These are phyloP conservation scores for Charaxes varanes DNA, from an alignment of 1,140 invertebrate species.

Conservation along the genomic window DNA sequence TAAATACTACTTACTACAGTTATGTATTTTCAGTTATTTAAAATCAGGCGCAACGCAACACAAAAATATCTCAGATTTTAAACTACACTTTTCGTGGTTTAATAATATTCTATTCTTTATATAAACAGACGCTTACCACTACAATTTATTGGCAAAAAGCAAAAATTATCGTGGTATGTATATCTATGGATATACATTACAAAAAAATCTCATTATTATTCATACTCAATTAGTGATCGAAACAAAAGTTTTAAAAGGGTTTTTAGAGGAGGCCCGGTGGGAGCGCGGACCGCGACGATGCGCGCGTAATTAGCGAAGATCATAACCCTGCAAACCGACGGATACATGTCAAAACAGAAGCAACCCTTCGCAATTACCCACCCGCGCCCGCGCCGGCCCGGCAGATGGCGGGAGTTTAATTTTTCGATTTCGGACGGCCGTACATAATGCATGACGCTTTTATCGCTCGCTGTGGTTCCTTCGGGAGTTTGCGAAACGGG, in stretches of 20 bases:
- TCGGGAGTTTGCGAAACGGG: conserved; percentile 39
- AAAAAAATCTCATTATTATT: conserved; percentile 23
- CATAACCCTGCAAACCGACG: conserved; percentile 45
- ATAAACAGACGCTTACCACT: too few species aligned
- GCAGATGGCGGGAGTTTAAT: conserved; percentile 66
- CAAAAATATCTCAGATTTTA: too few species aligned
- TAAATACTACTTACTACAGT: too few species aligned
- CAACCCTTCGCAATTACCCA: conserved; percentile 56
- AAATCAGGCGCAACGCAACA: too few species aligned
- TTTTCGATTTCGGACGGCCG: conserved; percentile 67
- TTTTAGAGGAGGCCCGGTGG: conserved; percentile 24
- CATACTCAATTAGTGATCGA: conserved; percentile 29
- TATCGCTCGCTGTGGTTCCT: conserved; percentile 66
- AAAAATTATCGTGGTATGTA: not conserved
- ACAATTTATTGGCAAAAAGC: too few species aligned
- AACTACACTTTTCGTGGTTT: too few species aligned
- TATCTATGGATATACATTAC: not conserved
- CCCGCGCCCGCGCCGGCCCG: conserved; percentile 41
- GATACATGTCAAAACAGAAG: conserved; percentile 53
- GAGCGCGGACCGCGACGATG: conserved; percentile 32
- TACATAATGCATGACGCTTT: conserved; percentile 69
- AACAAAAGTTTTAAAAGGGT: conserved; percentile 30
- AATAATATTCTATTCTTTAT: too few species aligned
- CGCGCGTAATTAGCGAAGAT: conserved; percentile 43
- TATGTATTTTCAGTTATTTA: too few species aligned